These are phyloP conservation scores for Myiopsitta monachus DNA, from an alignment of 2,113 vertebrate species.

Conservation along the genomic window DNA sequence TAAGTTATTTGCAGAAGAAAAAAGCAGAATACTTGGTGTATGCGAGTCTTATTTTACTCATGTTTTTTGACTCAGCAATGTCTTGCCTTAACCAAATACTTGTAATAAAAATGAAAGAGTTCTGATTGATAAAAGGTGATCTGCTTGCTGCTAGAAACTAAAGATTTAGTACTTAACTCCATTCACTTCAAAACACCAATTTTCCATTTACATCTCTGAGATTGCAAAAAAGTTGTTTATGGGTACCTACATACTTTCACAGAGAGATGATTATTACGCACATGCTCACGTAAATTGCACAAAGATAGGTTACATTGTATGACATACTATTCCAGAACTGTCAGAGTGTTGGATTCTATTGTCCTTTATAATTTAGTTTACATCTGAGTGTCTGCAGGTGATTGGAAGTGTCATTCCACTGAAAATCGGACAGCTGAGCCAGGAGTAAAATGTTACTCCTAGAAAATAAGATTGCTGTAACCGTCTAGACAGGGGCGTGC, in stretches of 20 bases:
- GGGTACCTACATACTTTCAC: background rate
- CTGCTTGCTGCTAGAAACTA: background rate
- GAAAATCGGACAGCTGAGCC: conserved; percentile 4
- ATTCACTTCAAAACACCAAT: background rate
- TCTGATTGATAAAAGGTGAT: background rate
- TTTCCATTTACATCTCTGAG: background rate
- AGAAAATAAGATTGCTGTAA: conserved; percentile 6
- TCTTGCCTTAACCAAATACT: background rate
- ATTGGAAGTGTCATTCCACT: background rate
- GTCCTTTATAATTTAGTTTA: conserved; percentile 1
- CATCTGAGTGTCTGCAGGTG: background rate
- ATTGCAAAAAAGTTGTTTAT: background rate
- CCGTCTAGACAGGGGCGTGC: background rate
- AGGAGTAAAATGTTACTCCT: background rate
- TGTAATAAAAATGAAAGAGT: background rate
- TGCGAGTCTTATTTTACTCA: background rate
- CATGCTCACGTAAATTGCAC: background rate
- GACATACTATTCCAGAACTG: background rate
- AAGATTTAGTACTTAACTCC: background rate
- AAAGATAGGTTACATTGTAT: background rate
- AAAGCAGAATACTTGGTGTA: background rate
- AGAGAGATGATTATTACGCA: background rate
- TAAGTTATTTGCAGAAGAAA: background rate
- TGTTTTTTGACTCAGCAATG: background rate
- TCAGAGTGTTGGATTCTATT: background rate